phyloP scores from a whole-genome alignment of 2,888 invertebrate genomes.

The Drosophila peninsularis region DNA sequence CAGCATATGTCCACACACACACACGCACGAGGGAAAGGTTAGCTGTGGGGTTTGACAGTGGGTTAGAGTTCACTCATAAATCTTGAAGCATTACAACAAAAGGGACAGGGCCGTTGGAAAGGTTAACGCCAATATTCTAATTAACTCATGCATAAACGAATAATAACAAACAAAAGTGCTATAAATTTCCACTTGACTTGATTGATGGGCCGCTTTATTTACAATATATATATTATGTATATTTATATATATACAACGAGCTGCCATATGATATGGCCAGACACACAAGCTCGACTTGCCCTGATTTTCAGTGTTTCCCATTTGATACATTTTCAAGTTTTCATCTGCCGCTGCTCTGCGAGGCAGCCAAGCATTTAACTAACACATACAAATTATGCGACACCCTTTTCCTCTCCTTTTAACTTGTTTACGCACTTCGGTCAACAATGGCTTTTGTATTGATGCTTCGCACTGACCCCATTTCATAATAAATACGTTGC shows the following conservation, averaged over 20 bases:
- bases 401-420: slow-evolving; percentile 9
- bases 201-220: slow-evolving; percentile 63
- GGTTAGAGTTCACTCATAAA: slow-evolving; percentile 53
- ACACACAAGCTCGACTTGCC: slow-evolving; percentile 21
- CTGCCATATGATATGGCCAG: not conserved
- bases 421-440: slow-evolving; percentile 28
- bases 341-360: not conserved
- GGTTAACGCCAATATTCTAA: slow-evolving; percentile 79
- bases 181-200: slow-evolving; percentile 81
- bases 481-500: slow-evolving; percentile 36
- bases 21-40: slow-evolving; percentile 10
- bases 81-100: slow-evolving; percentile 70
- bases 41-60: not conserved
- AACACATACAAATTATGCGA: slow-evolving; percentile 27
- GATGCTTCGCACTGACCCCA: slow-evolving; percentile 25
- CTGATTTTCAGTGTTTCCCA: not conserved
- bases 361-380: slow-evolving; percentile 17
- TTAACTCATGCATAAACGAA: slow-evolving; percentile 81
- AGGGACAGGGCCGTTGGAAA: slow-evolving; percentile 54
- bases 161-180: slow-evolving; percentile 81
- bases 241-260: not conserved
- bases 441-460: slow-evolving; percentile 7
- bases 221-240: slow-evolving; percentile 6
- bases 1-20: slow-evolving; percentile 41
- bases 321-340: not conserved